Base-by-base conservation (phyloP, 2,797 vertebrate genomes). In the Schizopygopsis pylzovi region DNA sequence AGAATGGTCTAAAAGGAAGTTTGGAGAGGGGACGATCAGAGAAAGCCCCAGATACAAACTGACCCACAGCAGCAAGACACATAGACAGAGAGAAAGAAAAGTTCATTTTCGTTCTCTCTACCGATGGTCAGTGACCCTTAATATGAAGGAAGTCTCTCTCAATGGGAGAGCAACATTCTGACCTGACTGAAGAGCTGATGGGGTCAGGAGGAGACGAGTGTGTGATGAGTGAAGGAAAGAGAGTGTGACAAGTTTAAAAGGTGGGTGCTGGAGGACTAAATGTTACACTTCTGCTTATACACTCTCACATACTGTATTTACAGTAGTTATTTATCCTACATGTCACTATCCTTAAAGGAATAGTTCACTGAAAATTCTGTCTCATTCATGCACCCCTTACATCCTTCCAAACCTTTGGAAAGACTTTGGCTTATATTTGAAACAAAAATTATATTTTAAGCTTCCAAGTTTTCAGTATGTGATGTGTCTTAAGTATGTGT, bases 41-140 rank as follows among this genome's bases (percentile, higher is more conserved):
- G 16, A n/a, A 47, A 75, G 22, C 45, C 22, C 13, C 20, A 65
- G 78, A 65, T 73, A 28, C 68, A 65, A 16, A 85, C n/a, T 37
- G 47, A 12, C 11, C 47, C 47, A 45, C 16, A 22, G 41, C 25
- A 45, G 6, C 41, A 68, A 70, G 37, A 12, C 73, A 70, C 18
- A 52, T 52, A 52, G 43, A 76, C 67, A 89, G 90, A 92, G 90
- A 92, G 89, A 70, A 89, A 90, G 92, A 93, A 95, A 94, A 94
- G 93, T 93, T 93, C 90, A 92, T 91, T 75, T 81, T 81, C 6
- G 0, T 37, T 81, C 41, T 12, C 16, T 81, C 49, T 70, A 45
- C 65, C 7, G 5, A 37, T 82, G 81, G 52, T 59, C 81, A 72
- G 20, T 81, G 80, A 71, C 80, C 65, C 80, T 56, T 81, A 71